Evolutionary conservation across 2,888 invertebrate genomes (phyloP).

Genomic region (Exocentrus adspersus): DNA sequence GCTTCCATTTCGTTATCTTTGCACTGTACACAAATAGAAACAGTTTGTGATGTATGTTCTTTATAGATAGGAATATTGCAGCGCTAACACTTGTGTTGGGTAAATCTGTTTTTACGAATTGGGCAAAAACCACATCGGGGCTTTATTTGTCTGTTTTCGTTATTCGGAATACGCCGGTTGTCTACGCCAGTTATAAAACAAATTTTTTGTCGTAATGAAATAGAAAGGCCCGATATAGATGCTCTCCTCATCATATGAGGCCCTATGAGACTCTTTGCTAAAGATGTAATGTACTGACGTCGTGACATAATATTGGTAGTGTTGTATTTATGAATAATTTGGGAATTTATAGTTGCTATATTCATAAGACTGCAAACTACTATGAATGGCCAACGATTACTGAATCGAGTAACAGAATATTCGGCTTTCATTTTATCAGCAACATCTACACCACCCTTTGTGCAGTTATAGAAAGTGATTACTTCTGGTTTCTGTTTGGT

Average conservation of each 20-base stretch:
- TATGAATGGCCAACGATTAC: not conserved
- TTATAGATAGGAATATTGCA: too few species aligned
- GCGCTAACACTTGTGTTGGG: too few species aligned
- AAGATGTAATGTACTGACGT: not conserved
- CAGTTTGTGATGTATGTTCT: too few species aligned
- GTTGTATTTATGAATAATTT: not conserved
- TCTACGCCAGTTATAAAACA: too few species aligned
- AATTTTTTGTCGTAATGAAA: not conserved
- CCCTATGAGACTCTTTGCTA: not conserved
- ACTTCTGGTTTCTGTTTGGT: not conserved
- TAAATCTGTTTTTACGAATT: too few species aligned
- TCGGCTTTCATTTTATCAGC: not conserved
- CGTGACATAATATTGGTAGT: not conserved
- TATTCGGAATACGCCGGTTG: too few species aligned
- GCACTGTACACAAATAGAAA: too few species aligned
- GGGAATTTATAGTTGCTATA: not conserved
- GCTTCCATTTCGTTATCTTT: too few species aligned
- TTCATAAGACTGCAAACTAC: not conserved
- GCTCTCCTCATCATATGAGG: not conserved
- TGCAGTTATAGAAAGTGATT: not conserved
- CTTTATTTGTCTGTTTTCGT: too few species aligned
- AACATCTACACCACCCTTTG: not conserved
- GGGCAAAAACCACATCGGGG: too few species aligned
- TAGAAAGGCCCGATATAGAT: not conserved
- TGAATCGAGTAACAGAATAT: not conserved